Evolutionary conservation across 2,888 invertebrate genomes (phyloP).

Genomic region (Panopea generosa): DNA sequence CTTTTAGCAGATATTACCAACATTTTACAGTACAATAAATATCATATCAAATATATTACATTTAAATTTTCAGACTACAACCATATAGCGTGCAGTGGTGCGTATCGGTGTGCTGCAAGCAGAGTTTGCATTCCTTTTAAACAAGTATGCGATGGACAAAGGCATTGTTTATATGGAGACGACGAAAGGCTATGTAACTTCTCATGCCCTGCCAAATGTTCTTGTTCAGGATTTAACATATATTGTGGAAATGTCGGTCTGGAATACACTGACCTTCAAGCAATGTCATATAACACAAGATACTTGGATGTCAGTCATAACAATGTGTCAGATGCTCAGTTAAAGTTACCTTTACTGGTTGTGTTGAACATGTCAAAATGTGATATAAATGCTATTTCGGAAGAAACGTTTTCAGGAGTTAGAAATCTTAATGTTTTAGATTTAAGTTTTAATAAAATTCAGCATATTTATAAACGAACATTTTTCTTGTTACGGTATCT

Average conservation of each 20-base stretch:
- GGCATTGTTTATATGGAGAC: constrained; percentile 53
- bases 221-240: constrained; percentile 39
- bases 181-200: constrained; percentile 58
- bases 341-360: constrained; percentile 14
- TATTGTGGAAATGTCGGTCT: constrained; percentile 18
- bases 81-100: constrained; percentile 24
- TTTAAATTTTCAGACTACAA: too few relatives aligned
- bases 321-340: not conserved
- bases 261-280: not conserved
- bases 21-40: too few relatives aligned
- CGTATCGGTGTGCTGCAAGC: constrained; percentile 30
- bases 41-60: too few relatives aligned
- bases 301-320: constrained; percentile 20
- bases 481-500: not conserved
- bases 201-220: constrained; percentile 40
- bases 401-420: not conserved
- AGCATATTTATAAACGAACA: not conserved
- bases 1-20: too few relatives aligned
- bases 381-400: not conserved
- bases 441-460: not conserved
- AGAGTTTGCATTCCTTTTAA: constrained; percentile 37
- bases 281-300: constrained; percentile 7
- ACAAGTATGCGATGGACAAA: constrained; percentile 59
- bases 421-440: constrained; percentile 3
- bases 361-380: constrained; percentile 28